phyloP scores from a whole-genome alignment of 2,113 vertebrate species.

The Psephotus haematonotus region DNA sequence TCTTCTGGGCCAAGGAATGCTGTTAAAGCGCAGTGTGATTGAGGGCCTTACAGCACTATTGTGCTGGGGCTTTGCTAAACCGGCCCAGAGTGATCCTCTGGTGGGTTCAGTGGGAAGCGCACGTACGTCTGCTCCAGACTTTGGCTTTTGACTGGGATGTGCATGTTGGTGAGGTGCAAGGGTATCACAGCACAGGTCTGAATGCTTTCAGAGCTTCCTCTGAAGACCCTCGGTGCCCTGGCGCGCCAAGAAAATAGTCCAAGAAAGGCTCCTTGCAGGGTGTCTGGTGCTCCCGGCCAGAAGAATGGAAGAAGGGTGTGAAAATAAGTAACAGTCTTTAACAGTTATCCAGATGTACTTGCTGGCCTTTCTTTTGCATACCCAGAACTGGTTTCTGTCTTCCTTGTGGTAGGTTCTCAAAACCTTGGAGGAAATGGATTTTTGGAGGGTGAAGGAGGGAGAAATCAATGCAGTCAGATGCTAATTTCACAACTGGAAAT shows the following conservation, averaged over 20 bases:
- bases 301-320: background rate
- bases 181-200: background rate
- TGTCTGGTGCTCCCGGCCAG: background rate
- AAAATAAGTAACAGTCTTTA: conserved; percentile 1
- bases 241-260: background rate
- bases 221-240: background rate
- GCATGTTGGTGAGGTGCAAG: background rate
- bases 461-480: background rate
- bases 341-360: conserved; percentile 7
- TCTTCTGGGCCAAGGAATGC: conserved; percentile 57
- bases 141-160: background rate
- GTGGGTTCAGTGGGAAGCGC: background rate
- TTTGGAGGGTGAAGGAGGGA: background rate
- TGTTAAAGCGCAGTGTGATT: background rate
- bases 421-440: background rate
- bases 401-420: background rate
- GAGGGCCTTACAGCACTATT: conserved; percentile 25
- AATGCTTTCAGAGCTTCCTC: background rate
- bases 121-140: background rate
- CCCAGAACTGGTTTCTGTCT: background rate
- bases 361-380: background rate
- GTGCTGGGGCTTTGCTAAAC: background rate
- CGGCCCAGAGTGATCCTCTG: background rate
- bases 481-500: background rate
- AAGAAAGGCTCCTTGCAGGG: background rate